phyloP scores from a whole-genome alignment of 2,113 vertebrate species.

The Spermophilus dauricus region DNA sequence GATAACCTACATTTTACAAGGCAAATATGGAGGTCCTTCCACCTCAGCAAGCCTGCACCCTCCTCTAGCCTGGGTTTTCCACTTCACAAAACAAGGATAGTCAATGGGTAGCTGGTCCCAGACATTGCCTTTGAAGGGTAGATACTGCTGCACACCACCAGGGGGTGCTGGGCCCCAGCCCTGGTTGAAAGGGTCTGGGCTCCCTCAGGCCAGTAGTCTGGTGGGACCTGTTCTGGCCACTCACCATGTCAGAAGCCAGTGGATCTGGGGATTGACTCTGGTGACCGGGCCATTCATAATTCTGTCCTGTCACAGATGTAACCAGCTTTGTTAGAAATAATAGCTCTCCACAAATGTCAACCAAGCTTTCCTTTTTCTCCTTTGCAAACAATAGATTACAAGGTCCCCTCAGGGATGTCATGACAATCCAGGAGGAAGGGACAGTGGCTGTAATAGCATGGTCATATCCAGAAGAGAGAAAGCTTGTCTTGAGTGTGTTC shows the following conservation, averaged over 20 bases:
- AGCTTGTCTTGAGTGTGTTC: not conserved
- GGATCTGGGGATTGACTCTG: not conserved
- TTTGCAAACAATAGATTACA: not conserved
- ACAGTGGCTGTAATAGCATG: not conserved
- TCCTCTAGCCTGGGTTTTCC: not conserved
- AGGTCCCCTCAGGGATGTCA: not conserved
- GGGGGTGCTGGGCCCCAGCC: constrained; percentile 18
- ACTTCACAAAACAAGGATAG: not conserved
- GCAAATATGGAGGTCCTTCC: not conserved
- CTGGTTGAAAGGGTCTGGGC: not conserved
- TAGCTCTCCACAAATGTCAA: not conserved
- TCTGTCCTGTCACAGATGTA: not conserved
- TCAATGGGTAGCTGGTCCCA: not conserved
- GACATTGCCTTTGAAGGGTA: rapidly evolving
- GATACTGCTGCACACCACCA: not conserved
- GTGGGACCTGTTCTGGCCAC: not conserved
- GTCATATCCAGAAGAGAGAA: not conserved
- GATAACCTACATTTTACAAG: not conserved
- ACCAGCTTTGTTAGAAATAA: constrained; percentile 40
- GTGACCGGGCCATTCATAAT: not conserved
- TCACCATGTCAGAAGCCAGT: not conserved
- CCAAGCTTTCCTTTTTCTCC: not conserved
- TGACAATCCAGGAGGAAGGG: not conserved
- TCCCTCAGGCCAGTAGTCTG: rapidly evolving
- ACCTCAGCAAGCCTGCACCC: not conserved